phyloP scores from a whole-genome alignment of 1,140 invertebrate genomes.

The Acromyrmex echinatior region DNA sequence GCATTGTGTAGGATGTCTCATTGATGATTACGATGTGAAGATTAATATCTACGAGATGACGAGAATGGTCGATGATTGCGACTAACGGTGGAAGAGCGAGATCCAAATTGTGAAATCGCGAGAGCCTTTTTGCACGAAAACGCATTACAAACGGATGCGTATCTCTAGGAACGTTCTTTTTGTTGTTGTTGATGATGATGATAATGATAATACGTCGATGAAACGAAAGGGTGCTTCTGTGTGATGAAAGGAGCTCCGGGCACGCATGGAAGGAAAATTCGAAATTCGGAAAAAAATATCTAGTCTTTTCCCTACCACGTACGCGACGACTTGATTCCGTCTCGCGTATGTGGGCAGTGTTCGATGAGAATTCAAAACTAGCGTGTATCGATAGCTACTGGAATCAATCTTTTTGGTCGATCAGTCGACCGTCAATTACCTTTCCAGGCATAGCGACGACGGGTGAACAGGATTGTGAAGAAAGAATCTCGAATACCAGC shows the following conservation, averaged over 20 bases:
- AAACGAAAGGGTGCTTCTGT: constrained; percentile 71
- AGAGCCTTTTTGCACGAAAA: constrained; percentile 73
- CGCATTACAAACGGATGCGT: constrained; percentile 40
- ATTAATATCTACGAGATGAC: constrained; percentile 67
- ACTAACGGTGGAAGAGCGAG: constrained; percentile 72
- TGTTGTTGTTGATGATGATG: constrained; percentile 50
- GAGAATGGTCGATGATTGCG: constrained; percentile 75
- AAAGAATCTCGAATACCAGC: background rate
- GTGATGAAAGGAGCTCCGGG: constrained; percentile 68
- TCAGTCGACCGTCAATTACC: constrained; percentile 50
- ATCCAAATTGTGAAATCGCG: constrained; percentile 71
- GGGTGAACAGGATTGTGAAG: background rate
- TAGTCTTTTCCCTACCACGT: constrained; percentile 57
- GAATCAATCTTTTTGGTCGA: constrained; percentile 50
- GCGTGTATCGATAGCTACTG: constrained; percentile 27
- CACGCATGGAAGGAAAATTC: constrained; percentile 71
- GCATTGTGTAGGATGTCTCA: constrained; percentile 83
- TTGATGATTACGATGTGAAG: constrained; percentile 75
- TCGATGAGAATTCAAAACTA: constrained; percentile 67
- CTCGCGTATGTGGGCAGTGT: constrained; percentile 68
- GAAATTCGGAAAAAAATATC: constrained; percentile 54
- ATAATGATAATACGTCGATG: constrained; percentile 62
- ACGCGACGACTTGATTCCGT: constrained; percentile 38
- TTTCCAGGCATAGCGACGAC: background rate
- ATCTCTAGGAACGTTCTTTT: constrained; percentile 61